Conservation (phyloP, 2,113 vertebrate genomes). For the Oreocharis arfaki region DNA sequence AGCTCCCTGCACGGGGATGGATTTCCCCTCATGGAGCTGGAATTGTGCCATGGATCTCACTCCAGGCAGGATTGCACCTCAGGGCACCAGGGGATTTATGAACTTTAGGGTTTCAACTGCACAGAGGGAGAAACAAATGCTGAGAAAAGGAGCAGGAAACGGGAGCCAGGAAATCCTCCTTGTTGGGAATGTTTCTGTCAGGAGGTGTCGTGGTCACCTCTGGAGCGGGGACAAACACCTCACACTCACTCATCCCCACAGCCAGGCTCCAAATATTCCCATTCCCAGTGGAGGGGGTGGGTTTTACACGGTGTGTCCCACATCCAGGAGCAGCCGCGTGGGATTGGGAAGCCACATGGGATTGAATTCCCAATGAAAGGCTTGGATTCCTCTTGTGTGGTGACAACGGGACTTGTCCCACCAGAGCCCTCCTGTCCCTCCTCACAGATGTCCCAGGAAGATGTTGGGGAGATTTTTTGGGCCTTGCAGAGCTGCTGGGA, state of each 20-base stretch:
- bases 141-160: background rate
- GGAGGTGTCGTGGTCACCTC: background rate
- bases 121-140: too few species aligned
- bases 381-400: background rate
- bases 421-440: background rate
- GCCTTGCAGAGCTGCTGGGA: background rate
- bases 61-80: background rate
- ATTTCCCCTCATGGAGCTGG: background rate
- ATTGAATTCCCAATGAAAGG: background rate
- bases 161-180: background rate
- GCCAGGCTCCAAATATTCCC: background rate
- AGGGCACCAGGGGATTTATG: background rate
- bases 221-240: background rate
- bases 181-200: background rate
- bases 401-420: background rate
- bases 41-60: background rate
- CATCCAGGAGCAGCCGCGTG: background rate
- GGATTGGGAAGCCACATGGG: background rate
- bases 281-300: background rate
- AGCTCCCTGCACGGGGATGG: background rate
- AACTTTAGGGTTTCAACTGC: background rate
- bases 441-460: background rate
- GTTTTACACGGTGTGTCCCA: background rate
- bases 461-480: background rate
- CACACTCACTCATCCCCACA: rapidly evolving